Evolutionary conservation across 2,888 invertebrate species (phyloP), one percentile per base, ranked within the genome.

Genomic region (Eledona agricola): DNA sequence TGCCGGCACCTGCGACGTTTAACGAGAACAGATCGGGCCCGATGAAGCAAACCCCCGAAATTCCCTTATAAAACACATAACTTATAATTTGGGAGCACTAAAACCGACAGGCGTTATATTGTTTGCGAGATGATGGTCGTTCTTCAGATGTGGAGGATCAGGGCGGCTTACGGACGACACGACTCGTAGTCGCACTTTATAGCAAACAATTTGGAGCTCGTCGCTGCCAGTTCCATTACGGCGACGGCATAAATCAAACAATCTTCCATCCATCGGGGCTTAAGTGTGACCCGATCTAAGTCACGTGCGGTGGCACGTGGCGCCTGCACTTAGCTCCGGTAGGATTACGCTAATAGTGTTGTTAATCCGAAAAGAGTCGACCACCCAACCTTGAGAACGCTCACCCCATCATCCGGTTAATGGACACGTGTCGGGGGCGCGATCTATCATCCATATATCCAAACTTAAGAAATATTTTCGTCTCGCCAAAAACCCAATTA

Each of bases 271-370:
- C 56, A 60, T 63, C 60, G 55, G 43, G 51, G 51, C 59, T 63
- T 63, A 63, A 63, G 60, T 61, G 60, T 60, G 58, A 59, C 55
- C 61, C 53, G 51, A 57, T 58, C 56, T 52, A 53, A 50, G 63
- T 23, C 72, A 67, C 72, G 72, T 67, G 72, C 57, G 64, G 20
- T 13, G 60, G 37, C 66, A 66, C 65, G 64, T 61, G 67, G 34
- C 59, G 20, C 28, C 49, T 53, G 57, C 59, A 54, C 60, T 58
- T 55, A 49, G 51, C 63, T 57, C 61, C 54, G 60, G 59, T 47
- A 52, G 70, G 73, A 73, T 74, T 73, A 74, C 68, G 69, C 72
- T 74, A 75, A 75, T 75, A 75, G 74, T 73, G 70, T 72, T 73
- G 75, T 74, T 75, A 75, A 75, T 73, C 75, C 73, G 65, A 62